Base-by-base conservation (phyloP, 2,797 vertebrate genomes). In the Coregonus ussuriensis region DNA sequence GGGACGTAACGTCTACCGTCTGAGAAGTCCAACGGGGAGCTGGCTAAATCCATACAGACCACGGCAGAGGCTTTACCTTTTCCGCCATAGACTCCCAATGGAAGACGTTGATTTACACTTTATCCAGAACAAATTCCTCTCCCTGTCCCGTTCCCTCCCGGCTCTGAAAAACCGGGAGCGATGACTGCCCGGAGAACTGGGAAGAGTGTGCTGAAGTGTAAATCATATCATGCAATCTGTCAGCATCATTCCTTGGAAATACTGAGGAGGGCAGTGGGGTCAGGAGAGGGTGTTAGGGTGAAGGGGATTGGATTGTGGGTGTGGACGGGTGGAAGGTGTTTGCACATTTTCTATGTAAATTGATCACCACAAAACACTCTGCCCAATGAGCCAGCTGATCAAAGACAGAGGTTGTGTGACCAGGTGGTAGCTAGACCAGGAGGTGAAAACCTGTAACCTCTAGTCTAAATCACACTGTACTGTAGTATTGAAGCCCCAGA, bases 31-130 rank as follows among this genome's bases (percentile, higher is more conserved):
- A 84, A 52, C 41, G 35, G 70, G 86, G 25, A 79, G 80, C 68
- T 71, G 77, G 77, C 70, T 59, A 74, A 85, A 59, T 77, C 73
- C 35, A 37, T 21, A 37, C n/a, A 51, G 41, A 73, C 83, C 76
- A 54, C 51, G 52, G 74, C 78, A 65, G 59, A 51, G 14, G 74
- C 67, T 9, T 74, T 63, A 75, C 70, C 54, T 4, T 62, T 82
- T 74, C 72, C 59, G 66, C 76, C 80, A 70, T 78, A 75, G 79
- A 77, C 82, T 84, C 84, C 73, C 79, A 78, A 51, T 77, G 79
- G 79, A 77, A 65, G 9, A 73, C 1, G 47, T 74, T 87, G 84
- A 93, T 92, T 91, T 90, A 92, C 85, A 81, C 81, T 82, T 85
- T 76, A 80, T 85, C 79, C 80, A 81, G 77, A 86, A 88, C 81